These are phyloP conservation scores for Polypterus bichir DNA, from an alignment of 2,113 vertebrate species.

Conservation along the genomic window DNA sequence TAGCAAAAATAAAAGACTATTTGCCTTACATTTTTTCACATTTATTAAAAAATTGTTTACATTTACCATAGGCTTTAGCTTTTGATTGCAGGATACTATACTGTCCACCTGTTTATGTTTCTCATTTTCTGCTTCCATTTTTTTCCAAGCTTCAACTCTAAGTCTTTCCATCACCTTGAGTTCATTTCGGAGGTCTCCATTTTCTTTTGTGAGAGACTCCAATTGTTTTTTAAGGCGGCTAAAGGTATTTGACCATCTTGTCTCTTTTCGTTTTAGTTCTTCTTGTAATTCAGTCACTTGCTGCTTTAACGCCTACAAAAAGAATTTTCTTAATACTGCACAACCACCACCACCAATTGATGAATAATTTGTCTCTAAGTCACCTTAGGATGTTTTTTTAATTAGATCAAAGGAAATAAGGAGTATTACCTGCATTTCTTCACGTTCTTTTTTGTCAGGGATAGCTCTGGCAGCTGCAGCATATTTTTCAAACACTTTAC, in stretches of 20 bases:
- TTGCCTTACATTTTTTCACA: too few species aligned
- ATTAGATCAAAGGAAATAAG: too few species aligned
- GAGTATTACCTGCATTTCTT: slow-evolving; percentile 79
- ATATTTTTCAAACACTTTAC: slow-evolving; percentile 82
- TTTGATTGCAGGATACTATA: slow-evolving; percentile 17
- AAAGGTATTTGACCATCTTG: slow-evolving; percentile 73
- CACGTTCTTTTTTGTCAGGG: slow-evolving; percentile 86
- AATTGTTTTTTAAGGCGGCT: slow-evolving; percentile 71
- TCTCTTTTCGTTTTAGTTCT: slow-evolving; percentile 71
- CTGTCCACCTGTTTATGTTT: slow-evolving; percentile 24
- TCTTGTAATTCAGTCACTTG: slow-evolving; percentile 75
- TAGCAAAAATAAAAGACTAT: too few species aligned
- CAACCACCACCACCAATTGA: too few species aligned
- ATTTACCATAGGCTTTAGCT: slow-evolving; percentile 44
- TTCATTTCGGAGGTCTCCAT: slow-evolving; percentile 65
- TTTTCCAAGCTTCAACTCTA: slow-evolving; percentile 73
- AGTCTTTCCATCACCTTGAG: slow-evolving; percentile 72
- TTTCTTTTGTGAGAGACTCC: slow-evolving; percentile 66
- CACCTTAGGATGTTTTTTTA: too few species aligned
- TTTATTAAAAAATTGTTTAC: too few species aligned
- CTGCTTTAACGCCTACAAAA: slow-evolving; percentile 64
- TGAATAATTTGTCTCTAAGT: too few species aligned
- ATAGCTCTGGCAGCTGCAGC: slow-evolving; percentile 59
- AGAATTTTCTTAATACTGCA: too few species aligned
- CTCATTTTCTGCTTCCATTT: slow-evolving; percentile 35